phyloP scores from a whole-genome alignment of 1,140 invertebrate species.

The Trinorchestia longiramus region DNA sequence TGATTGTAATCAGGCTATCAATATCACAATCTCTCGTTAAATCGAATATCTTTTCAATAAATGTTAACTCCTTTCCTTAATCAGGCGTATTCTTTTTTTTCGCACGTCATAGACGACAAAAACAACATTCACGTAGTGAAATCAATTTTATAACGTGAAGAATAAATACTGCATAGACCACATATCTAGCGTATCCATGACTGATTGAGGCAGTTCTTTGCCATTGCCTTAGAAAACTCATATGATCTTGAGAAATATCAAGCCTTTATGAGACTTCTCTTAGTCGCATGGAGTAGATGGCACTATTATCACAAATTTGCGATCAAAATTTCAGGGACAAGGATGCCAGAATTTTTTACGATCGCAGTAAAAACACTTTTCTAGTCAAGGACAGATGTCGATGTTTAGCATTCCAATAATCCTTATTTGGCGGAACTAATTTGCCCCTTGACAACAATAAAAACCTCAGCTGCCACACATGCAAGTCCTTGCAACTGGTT shows the following conservation, averaged over 20 bases:
- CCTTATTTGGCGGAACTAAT: conserved; percentile 35
- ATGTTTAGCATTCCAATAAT: conserved; percentile 41
- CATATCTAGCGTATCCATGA: background rate
- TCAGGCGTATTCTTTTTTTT: background rate
- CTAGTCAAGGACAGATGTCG: conserved; percentile 3
- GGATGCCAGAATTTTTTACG: background rate
- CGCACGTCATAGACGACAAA: background rate
- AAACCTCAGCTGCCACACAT: background rate
- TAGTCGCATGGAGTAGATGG: background rate
- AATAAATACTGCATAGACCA: background rate
- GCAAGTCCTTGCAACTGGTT: background rate
- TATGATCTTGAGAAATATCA: background rate
- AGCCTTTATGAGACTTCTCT: background rate
- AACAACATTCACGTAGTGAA: background rate
- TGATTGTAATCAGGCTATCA: background rate
- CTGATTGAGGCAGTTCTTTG: background rate
- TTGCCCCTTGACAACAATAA: background rate
- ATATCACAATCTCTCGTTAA: background rate
- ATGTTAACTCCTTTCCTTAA: background rate
- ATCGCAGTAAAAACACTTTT: background rate
- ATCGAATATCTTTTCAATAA: background rate
- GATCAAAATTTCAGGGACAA: background rate
- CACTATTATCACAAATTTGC: background rate
- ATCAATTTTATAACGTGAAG: background rate
- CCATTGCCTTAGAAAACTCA: background rate